phyloP scores from a whole-genome alignment of 2,888 invertebrate species.

The Thereva nobilitata region DNA sequence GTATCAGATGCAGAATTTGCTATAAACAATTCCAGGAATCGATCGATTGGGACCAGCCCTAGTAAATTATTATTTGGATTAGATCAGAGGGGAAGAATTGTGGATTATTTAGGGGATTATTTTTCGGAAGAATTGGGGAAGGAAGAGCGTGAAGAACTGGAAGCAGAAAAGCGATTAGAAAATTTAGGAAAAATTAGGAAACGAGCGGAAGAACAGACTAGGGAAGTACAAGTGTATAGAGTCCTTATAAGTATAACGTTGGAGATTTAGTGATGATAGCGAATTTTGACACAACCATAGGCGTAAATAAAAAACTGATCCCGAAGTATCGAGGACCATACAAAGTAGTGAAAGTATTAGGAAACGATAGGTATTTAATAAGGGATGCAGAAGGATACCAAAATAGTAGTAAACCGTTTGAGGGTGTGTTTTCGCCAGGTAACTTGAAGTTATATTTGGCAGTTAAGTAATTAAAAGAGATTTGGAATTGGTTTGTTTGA shows the following conservation, averaged over 20 bases:
- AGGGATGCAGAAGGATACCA: conserved; percentile 39
- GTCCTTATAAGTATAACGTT: conserved; percentile 38
- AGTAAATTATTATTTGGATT: conserved; percentile 46
- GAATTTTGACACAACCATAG: conserved; percentile 42
- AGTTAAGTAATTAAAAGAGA: too few relatives aligned
- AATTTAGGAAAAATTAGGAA: conserved; percentile 31
- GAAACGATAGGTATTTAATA: conserved; percentile 43
- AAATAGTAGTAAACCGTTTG: conserved; percentile 26
- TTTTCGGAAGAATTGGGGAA: too few relatives aligned
- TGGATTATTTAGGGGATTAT: conserved; percentile 3
- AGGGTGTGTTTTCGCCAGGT: conserved; percentile 22
- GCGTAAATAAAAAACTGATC: conserved; percentile 45
- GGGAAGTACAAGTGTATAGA: conserved; percentile 43
- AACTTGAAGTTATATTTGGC: conserved; percentile 35
- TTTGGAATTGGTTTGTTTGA: too few relatives aligned
- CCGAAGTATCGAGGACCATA: conserved; percentile 45
- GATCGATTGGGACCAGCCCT: conserved; percentile 45
- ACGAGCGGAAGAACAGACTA: conserved; percentile 36
- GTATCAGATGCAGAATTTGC: conserved; percentile 44
- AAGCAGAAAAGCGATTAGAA: too few relatives aligned
- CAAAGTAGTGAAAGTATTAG: conserved; percentile 37
- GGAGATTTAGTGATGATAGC: conserved; percentile 44
- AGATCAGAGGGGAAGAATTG: conserved; percentile 43
- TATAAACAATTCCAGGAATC: conserved; percentile 45
- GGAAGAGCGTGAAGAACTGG: too few relatives aligned